Evolutionary conservation across 2,888 invertebrate genomes (phyloP).

Genomic region (Tenthredo notha): DNA sequence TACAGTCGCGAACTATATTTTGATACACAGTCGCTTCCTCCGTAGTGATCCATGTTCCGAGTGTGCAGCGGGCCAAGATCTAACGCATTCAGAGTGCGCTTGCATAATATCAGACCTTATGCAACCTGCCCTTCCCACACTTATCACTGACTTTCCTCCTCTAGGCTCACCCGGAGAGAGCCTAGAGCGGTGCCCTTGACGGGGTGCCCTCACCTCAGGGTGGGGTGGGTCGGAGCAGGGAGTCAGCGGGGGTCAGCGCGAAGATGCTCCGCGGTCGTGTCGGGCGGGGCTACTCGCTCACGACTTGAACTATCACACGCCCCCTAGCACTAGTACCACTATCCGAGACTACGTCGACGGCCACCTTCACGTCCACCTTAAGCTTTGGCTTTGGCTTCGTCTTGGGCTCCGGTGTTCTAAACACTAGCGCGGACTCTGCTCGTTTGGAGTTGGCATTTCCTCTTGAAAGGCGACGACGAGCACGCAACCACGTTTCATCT

Average conservation of each 20-base stretch:
- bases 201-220: slow-evolving; percentile 63
- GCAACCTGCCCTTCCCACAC: slow-evolving; percentile 78
- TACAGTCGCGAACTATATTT: neutral
- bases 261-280: slow-evolving; percentile 78
- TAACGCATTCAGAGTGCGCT: slow-evolving; percentile 74
- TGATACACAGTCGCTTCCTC: slow-evolving; percentile 36
- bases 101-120: slow-evolving; percentile 77
- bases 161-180: slow-evolving; percentile 57
- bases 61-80: slow-evolving; percentile 68
- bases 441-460: slow-evolving; percentile 64
- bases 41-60: slow-evolving; percentile 66
- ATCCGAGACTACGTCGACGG: slow-evolving; percentile 63
- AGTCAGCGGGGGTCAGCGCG: slow-evolving; percentile 78
- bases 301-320: slow-evolving; percentile 83
- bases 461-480: slow-evolving; percentile 41
- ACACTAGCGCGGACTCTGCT: slow-evolving; percentile 59
- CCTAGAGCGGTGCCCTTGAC: slow-evolving; percentile 67
- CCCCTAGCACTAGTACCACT: slow-evolving; percentile 77
- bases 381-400: slow-evolving; percentile 61
- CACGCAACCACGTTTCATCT: slow-evolving; percentile 25
- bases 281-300: slow-evolving; percentile 79
- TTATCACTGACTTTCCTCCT: slow-evolving; percentile 73
- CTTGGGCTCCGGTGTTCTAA: slow-evolving; percentile 67
- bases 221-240: slow-evolving; percentile 68
- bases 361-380: slow-evolving; percentile 52